These are phyloP conservation scores for Aphelenchoides besseyi DNA, from an alignment of 1,140 invertebrate species.

Conservation along the genomic window DNA sequence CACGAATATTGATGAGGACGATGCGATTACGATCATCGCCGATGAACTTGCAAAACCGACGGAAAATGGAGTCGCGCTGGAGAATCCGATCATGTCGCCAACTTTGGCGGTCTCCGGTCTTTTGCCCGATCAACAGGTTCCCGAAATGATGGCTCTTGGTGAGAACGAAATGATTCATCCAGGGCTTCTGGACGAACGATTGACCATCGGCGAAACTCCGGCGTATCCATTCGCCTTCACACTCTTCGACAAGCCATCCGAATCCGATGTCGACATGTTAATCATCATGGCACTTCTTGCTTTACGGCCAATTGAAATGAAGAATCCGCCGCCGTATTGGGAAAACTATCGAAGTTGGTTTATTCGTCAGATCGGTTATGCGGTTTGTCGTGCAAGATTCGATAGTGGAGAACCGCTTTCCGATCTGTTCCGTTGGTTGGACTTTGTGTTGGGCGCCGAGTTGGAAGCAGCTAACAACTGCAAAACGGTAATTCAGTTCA, in stretches of 20 bases:
- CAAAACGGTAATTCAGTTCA: not conserved
- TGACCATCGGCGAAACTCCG: not conserved
- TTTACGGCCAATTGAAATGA: constrained; percentile 8
- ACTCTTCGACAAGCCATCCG: constrained; percentile 1
- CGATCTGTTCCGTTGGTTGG: constrained; percentile 14
- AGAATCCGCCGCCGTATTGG: constrained; percentile 6
- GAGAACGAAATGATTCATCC: not conserved
- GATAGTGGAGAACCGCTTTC: constrained; percentile 2
- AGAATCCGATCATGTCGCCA: not conserved
- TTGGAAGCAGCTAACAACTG: constrained; percentile 12
- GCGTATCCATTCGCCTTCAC: constrained; percentile 10
- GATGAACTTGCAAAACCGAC: not conserved
- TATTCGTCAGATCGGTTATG: not conserved
- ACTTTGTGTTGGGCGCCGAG: constrained; percentile 18
- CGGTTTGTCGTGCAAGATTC: not conserved
- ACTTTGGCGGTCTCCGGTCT: constrained; percentile 10
- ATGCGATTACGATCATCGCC: not conserved
- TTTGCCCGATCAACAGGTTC: not conserved
- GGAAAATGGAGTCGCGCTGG: not conserved
- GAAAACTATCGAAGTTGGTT: constrained; percentile 17
- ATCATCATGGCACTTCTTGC: constrained; percentile 22
- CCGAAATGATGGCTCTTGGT: not conserved
- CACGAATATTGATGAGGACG: not conserved
- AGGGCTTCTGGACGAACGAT: not conserved
- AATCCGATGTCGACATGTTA: constrained; percentile 12